Conservation (phyloP, 64 coral and sea anemone species). For the Cladopsammia gracilis region DNA sequence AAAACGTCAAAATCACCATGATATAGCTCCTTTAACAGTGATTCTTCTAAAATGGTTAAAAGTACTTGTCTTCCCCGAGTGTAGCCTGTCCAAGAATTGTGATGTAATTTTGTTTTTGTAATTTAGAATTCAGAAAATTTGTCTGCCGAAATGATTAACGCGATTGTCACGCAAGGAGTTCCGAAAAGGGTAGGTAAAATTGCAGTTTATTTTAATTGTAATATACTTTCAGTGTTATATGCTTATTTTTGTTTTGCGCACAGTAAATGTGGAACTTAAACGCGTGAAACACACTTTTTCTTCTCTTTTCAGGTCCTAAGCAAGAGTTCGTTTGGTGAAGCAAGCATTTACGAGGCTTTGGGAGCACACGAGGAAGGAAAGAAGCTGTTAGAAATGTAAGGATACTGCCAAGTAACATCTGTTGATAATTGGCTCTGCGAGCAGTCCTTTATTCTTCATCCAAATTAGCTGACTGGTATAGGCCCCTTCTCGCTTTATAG, state of each 20-base stretch:
- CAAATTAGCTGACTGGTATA: too few relatives aligned
- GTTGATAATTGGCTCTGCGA: background rate
- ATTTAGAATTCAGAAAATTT: slow-evolving; percentile 50
- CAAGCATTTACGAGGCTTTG: slow-evolving; percentile 59
- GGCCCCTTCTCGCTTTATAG: too few relatives aligned
- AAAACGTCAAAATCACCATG: too few relatives aligned
- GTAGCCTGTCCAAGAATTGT: background rate
- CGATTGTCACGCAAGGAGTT: slow-evolving; percentile 59
- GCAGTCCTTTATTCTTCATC: too few relatives aligned
- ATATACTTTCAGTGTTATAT: background rate
- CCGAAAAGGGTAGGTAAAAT: slow-evolving; percentile 57
- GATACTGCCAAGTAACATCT: background rate
- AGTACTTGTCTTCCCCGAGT: background rate
- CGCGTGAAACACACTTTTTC: background rate
- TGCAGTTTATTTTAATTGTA: too few relatives aligned
- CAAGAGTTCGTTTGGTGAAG: slow-evolving; percentile 55
- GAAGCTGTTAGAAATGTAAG: slow-evolving; percentile 51
- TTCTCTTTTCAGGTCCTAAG: slow-evolving; percentile 32
- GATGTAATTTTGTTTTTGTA: background rate
- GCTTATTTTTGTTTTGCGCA: background rate
- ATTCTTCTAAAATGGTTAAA: background rate
- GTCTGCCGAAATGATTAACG: slow-evolving; percentile 78
- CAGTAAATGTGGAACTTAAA: background rate
- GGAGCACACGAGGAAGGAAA: slow-evolving; percentile 18
- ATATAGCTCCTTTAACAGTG: too few relatives aligned